A percentile compares a stretch with the other conserved stretches of the same genome.
phyloP scores from a whole-genome alignment of 2,888 invertebrate species.

The Ormyrus rosae region DNA sequence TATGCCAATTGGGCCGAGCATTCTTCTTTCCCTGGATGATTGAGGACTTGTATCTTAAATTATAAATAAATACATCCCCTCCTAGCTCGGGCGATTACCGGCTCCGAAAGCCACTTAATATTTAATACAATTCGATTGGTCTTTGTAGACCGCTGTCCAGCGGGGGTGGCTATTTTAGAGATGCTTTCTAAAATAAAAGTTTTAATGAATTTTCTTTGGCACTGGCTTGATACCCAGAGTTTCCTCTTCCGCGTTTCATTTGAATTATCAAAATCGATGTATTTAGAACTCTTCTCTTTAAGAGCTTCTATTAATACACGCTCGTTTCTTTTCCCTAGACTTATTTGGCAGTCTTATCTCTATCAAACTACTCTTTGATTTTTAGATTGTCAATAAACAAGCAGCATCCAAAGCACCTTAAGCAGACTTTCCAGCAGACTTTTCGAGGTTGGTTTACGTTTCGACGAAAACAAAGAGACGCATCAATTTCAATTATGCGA shows the following conservation, averaged over 20 bases:
- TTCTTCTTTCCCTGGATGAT: too few species aligned
- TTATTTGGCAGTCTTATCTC: slow-evolving; percentile 10
- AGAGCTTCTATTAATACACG: slow-evolving; percentile 19
- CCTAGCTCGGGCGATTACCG: too few species aligned
- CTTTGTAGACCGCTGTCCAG: too few species aligned
- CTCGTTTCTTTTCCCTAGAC: neutral
- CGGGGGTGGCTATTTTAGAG: too few species aligned
- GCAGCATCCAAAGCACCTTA: neutral
- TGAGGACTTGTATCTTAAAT: too few species aligned
- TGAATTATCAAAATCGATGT: slow-evolving; percentile 21
- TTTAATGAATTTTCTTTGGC: too few species aligned
- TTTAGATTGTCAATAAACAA: neutral
- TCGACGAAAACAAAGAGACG: slow-evolving; percentile 17
- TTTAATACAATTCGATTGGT: too few species aligned
- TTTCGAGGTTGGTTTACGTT: slow-evolving; percentile 30
- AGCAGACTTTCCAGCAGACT: too few species aligned
- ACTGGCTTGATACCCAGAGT: neutral
- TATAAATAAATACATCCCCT: too few species aligned
- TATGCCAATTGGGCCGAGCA: too few species aligned
- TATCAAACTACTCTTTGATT: neutral
- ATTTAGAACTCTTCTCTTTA: slow-evolving; percentile 20
- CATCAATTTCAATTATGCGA: slow-evolving; percentile 45
- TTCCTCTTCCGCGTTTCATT: slow-evolving; percentile 42
- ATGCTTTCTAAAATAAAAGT: too few species aligned
- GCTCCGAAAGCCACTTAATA: too few species aligned